Base-by-base conservation (phyloP, 2,888 invertebrate genomes). In the Calameuta idolon region DNA sequence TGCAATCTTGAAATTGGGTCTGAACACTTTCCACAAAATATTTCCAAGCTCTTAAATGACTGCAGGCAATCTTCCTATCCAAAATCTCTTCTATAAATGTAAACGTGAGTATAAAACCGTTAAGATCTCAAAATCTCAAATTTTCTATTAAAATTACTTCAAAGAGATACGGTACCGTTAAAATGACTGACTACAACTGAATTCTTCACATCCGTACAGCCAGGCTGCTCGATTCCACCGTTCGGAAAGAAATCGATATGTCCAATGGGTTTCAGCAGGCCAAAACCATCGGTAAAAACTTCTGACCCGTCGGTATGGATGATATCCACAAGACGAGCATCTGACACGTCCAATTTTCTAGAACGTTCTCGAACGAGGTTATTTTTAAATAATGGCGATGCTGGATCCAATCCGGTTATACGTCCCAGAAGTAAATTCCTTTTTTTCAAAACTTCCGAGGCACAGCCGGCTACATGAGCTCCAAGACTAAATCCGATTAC, bases 241-340 rank as follows among this genome's bases (percentile, higher is more conserved):
- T 94, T 94, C 0, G 94, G 94, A 80, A 93, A 94, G 86, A 93
- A 94, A 86, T 94, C 94, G 0, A 94, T 92, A 81, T 94, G 94
- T 1, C 94, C 94, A 74, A 94, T 92, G 1, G 94, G 93, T 83
- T 93, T 93, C 83, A 93, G 91, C 40, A 94, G 88, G 1, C 94
- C 94, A 85, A 94, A 94, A 23, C 94, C 94, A 86, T 94, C 94
- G n/a, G 93, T 92, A 81, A 94, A 93, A 71, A 92, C 92, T 85
- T 92, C 86, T n/a, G 92, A 92, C 9, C 95, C 94, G 87, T 95
- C 95, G 1, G 95, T 94, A 84, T 95, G 95, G 78, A 95, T 92
- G n/a, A 95, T 93, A 87, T 95, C 95, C 0, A 95, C 95, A 80
- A 94, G 93, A 35, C 91, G 90, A 0, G 95, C 95, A 86, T 95